These are phyloP conservation scores for Solenopsis invicta DNA, from an alignment of 1,140 invertebrate species.

Conservation along the genomic window DNA sequence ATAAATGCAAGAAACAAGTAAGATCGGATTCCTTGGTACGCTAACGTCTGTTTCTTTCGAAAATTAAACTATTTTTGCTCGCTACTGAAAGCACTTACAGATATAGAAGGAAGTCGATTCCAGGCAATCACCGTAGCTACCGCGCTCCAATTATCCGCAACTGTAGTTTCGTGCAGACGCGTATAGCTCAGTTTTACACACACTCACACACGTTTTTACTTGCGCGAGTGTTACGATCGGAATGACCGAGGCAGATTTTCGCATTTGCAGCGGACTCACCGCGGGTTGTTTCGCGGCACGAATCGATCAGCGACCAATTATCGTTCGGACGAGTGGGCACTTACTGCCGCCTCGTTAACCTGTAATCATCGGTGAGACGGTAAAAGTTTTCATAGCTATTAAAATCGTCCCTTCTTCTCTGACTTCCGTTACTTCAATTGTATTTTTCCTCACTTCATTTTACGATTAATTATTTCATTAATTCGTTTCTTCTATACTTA, in stretches of 20 bases:
- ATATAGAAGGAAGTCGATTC: slow-evolving; percentile 55
- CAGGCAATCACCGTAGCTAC: slow-evolving; percentile 33
- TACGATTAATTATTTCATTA: slow-evolving; percentile 44
- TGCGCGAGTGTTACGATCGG: background rate
- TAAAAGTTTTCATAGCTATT: slow-evolving; percentile 73
- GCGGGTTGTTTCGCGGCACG: slow-evolving; percentile 58
- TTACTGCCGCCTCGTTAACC: slow-evolving; percentile 72
- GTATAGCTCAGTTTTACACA: slow-evolving; percentile 54
- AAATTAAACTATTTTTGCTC: background rate
- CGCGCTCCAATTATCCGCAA: slow-evolving; percentile 57
- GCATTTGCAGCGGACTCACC: slow-evolving; percentile 44
- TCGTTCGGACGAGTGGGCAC: slow-evolving; percentile 63
- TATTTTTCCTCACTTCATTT: background rate
- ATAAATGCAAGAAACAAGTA: background rate
- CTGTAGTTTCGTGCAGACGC: slow-evolving; percentile 42
- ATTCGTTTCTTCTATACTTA: background rate
- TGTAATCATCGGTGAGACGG: slow-evolving; percentile 62
- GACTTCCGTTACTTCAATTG: slow-evolving; percentile 7
- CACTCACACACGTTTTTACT: slow-evolving; percentile 1
- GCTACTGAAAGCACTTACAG: slow-evolving; percentile 1
- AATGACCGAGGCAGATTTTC: slow-evolving; percentile 65
- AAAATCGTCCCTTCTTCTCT: slow-evolving; percentile 53
- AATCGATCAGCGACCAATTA: slow-evolving; percentile 75
- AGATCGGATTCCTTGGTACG: background rate
- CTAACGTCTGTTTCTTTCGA: slow-evolving; percentile 11